These are phyloP conservation scores for Neoitamus cyanurus DNA, from an alignment of 2,888 invertebrate species.

Conservation along the genomic window DNA sequence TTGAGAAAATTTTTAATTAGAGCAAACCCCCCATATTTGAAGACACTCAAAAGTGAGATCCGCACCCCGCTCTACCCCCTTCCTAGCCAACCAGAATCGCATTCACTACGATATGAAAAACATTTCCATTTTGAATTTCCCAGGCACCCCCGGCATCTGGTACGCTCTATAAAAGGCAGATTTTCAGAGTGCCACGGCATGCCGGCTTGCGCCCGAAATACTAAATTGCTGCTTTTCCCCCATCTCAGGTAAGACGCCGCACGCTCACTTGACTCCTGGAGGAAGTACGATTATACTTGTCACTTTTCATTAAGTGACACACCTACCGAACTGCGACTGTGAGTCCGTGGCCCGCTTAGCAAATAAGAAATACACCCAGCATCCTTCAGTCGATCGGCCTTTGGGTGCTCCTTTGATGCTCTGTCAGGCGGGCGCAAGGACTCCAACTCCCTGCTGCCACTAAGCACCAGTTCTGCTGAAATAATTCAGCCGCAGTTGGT, in stretches of 20 bases:
- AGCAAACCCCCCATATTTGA: background rate
- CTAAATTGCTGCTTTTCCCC: background rate
- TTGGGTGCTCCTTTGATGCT: background rate
- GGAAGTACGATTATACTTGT: background rate
- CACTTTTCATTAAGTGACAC: constrained; percentile 9
- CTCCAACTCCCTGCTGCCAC: background rate
- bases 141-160: background rate
- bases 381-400: background rate
- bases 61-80: too few relatives aligned
- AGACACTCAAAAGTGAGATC: background rate
- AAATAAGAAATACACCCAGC: background rate
- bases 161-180: background rate
- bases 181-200: background rate
- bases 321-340: background rate
- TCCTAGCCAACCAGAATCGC: background rate
- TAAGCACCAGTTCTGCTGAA: background rate
- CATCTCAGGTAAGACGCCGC: background rate
- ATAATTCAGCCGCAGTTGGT: background rate
- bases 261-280: background rate
- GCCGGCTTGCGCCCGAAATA: background rate
- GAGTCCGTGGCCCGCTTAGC: background rate
- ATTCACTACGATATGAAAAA: background rate
- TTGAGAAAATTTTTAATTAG: background rate
- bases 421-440: background rate
- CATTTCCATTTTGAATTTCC: background rate